Base-by-base conservation (phyloP, 2,888 invertebrate genomes). In the Thelaira solivaga region DNA sequence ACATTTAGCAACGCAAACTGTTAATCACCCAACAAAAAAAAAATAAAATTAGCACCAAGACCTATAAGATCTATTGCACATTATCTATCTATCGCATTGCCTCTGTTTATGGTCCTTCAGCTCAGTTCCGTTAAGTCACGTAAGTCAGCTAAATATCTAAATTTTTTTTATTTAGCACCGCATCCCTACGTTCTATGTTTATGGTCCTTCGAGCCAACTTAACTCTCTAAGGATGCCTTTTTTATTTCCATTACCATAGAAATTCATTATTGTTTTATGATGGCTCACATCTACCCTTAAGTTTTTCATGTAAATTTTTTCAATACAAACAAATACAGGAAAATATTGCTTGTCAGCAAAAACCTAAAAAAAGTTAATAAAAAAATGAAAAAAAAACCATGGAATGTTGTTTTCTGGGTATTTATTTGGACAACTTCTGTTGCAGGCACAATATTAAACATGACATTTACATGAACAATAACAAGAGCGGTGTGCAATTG, bases 401-500 rank as follows among this genome's bases (percentile, higher is more conserved):
- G n/a, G n/a, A n/a, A n/a, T n/a, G 11, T 29, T 16, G 34, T 57
- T 41, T 39, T 57, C 16, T 26, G 26, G 16, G 26, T 24, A 39
- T 61, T 34, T 16, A 45, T 45, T 45, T 31, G 10, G 10, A 45
- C 47, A 49, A 24, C 34, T 49, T 49, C 62, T 34, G 62, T 5
- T 7, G 26, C 26, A 36, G 16, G 49, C 34, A 49, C 11, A 49
- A 49, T 26, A 64, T 49, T 24, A 62, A 62, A 62, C 36, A 11
- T 36, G 49, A 49, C 49, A 24, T 24, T n/a, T 18, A 64, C 49
- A 36, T 22, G 13, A 22, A 47, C 36, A 64, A 10, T n/a, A 13
- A 24, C 20, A 62, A 16, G 13, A 47, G 10, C 16, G 4, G 8
- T 36, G n/a, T 43, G 45, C n/a, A 20, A 8, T 22, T 8, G 18